Evolutionary conservation across 2,113 vertebrate genomes (phyloP).

Genomic region (Toxostoma redivivum): DNA sequence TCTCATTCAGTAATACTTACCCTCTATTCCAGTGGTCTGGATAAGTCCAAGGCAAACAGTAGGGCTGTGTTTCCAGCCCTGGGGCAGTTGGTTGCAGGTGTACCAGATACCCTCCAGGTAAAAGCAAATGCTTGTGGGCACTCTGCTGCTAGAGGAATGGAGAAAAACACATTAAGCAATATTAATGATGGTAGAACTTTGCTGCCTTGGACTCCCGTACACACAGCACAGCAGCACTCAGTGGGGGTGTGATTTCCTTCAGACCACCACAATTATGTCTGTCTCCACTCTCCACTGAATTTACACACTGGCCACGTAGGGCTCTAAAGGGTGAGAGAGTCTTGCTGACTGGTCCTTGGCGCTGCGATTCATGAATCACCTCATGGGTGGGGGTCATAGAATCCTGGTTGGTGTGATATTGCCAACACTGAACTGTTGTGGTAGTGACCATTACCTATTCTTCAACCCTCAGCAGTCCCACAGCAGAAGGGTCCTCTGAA

Average conservation of each 20-base stretch:
- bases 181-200: neutral
- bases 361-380: neutral
- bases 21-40: neutral
- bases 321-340: neutral
- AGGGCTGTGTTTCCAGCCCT: neutral
- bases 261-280: neutral
- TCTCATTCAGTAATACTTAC: neutral
- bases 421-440: too few relatives aligned
- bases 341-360: neutral
- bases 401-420: neutral
- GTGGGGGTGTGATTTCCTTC: neutral
- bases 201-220: neutral
- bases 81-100: neutral
- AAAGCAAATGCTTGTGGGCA: neutral
- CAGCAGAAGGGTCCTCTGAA: neutral
- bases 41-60: neutral
- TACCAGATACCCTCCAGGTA: neutral
- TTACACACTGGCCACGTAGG: neutral
- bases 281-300: too few relatives aligned
- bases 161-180: neutral
- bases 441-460: neutral
- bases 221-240: neutral
- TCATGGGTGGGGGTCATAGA: neutral
- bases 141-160: neutral
- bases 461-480: neutral